A percentile compares a stretch with the other conserved stretches of the same genome.
These are phyloP conservation scores for Bradynema listronoti DNA, from an alignment of 1,140 invertebrate species.

Conservation along the genomic window DNA sequence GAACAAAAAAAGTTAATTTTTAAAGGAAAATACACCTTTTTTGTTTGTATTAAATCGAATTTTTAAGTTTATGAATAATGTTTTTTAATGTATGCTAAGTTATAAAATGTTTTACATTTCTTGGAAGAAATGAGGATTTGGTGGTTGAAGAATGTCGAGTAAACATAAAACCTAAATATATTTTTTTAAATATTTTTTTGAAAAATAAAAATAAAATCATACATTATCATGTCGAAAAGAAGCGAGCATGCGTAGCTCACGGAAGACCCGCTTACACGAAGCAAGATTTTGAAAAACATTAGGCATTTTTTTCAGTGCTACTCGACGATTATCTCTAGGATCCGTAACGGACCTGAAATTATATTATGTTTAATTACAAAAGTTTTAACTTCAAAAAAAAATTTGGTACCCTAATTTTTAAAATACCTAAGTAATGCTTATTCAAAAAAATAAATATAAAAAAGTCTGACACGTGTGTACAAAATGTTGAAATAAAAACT, in stretches of 20 bases:
- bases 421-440: no score
- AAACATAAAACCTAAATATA: constrained; percentile 42
- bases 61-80: constrained; percentile 10
- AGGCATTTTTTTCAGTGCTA: constrained; percentile 97
- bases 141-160: constrained; percentile 53
- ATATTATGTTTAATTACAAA: constrained; percentile 11
- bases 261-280: constrained; percentile 91
- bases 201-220: constrained; percentile 63
- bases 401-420: background rate
- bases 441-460: no score
- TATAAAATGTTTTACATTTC: constrained; percentile 49
- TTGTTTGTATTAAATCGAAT: no score
- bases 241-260: constrained; percentile 96
- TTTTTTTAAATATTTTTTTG: background rate
- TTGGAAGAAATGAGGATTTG: constrained; percentile 58
- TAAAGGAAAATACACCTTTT: no score
- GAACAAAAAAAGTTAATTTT: no score
- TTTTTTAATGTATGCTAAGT: no score
- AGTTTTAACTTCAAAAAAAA: constrained; percentile 25
- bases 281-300: constrained; percentile 99
- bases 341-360: constrained; percentile 87
- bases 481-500: no score
- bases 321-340: constrained; percentile 90
- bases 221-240: constrained; percentile 97
- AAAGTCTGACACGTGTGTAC: no score